Evolutionary conservation across 1,140 invertebrate genomes (phyloP), one percentile per base, ranked within the genome.

Genomic region (Propsilocerus akamusi): DNA sequence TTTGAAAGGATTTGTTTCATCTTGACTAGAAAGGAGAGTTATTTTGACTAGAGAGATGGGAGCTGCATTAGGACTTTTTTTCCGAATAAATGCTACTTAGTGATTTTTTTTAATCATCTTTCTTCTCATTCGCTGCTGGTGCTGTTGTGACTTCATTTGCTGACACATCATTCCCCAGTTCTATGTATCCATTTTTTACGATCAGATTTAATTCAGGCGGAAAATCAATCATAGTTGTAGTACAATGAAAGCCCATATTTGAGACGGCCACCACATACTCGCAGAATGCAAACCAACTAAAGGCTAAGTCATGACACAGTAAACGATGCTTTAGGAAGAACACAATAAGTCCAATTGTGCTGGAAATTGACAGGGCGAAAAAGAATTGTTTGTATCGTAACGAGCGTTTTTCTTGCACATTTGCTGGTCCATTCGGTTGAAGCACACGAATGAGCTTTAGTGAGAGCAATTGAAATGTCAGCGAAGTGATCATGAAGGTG

Each of bases 261-360:
- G 85, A 80, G 34, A 79, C 80, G 37, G 87, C 88, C 60, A 94
- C 82, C 53, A 91, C 74, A 66, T 92, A 94, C 63, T 94, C 89
- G 63, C 86, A 90, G 37, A 90, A 72, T 3, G 89, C 88, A 68
- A 94, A 94, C 82, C 83, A 88, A 63, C 86, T 92, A 67, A 92
- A 94, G 51, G 89, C 89, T 92, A 89, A 74, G 62, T 86, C 85
- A 55, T 87, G 79, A 68, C 88, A 94, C 47, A 86, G 73, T 53
- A 90, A 70, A 57, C 89, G 75, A 69, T 94, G 89, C 63, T 86
- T 81, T 53, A 87, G 69, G 68, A 92, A 92, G 69, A 90, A 91
- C 58, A 85, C 68, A 53, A 91, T 70, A 54, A 92, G 74, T 47
- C 86, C 86, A 52, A 80, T 66, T 46, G 88, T 91, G 57, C 83